Conservation (phyloP, 2,113 vertebrate genomes). For the Tringa solitaria region DNA sequence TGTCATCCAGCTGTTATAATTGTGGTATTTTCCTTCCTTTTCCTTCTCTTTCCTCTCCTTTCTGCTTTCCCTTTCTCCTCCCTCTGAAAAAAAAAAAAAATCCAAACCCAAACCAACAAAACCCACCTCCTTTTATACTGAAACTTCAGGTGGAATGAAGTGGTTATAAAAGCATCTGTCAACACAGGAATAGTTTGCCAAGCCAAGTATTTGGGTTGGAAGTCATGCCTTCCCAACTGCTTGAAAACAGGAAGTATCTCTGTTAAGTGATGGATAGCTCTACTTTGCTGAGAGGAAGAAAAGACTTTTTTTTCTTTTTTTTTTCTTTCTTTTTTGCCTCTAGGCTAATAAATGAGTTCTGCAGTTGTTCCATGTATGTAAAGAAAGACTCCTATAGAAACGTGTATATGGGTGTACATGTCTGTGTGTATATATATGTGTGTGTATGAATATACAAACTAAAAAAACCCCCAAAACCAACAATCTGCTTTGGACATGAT, state of each 20-base stretch:
- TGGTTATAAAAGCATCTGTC: conserved; percentile 83
- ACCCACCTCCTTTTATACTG: conserved; percentile 60
- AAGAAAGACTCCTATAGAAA: background rate
- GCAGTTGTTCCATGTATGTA: conserved; percentile 56
- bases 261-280: conserved; percentile 86
- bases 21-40: conserved; percentile 54
- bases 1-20: conserved; percentile 63
- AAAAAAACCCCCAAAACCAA: background rate
- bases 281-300: conserved; percentile 79
- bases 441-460: background rate
- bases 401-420: background rate
- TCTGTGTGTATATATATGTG: background rate
- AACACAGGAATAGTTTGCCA: conserved; percentile 80
- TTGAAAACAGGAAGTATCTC: conserved; percentile 92
- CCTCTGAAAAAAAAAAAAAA: background rate
- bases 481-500: conserved; percentile 48
- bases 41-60: conserved; percentile 40
- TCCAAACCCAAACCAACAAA: background rate
- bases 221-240: conserved; percentile 78
- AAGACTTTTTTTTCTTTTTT: conserved; percentile 2
- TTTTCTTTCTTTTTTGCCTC: conserved; percentile 45
- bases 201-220: conserved; percentile 87
- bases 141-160: conserved; percentile 82
- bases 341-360: conserved; percentile 76
- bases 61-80: conserved; percentile 48